Evolutionary conservation across 2,888 invertebrate genomes (phyloP).

Genomic region (Phyllotreta cruciferae): DNA sequence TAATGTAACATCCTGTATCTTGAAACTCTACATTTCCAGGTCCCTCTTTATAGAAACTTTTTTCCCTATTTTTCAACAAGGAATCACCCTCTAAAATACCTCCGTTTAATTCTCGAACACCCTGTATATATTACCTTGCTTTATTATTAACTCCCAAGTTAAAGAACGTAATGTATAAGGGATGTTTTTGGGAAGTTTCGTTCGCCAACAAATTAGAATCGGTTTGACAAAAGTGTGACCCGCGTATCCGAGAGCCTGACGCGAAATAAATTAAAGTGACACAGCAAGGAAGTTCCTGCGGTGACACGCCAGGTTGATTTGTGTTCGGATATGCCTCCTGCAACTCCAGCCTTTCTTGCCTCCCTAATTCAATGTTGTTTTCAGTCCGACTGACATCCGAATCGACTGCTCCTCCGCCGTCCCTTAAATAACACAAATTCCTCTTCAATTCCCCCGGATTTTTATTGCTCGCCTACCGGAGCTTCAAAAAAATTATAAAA

Average conservation of each 20-base stretch:
- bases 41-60: no score
- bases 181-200: no score
- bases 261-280: constrained; percentile 38
- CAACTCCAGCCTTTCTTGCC: constrained; percentile 49
- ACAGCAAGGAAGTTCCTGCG: constrained; percentile 49
- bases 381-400: constrained; percentile 38
- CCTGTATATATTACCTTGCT: no score
- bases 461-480: no score
- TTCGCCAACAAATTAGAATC: constrained; percentile 3
- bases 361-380: constrained; percentile 54
- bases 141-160: no score
- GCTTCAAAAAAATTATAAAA: no score
- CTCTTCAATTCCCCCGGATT: constrained; percentile 19
- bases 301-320: constrained; percentile 57
- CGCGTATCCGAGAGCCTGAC: constrained; percentile 21
- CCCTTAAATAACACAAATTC: constrained; percentile 36
- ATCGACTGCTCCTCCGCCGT: constrained; percentile 34
- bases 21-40: no score
- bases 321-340: constrained; percentile 53
- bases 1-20: no score
- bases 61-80: no score
- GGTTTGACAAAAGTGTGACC: constrained; percentile 16
- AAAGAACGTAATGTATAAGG: no score
- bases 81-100: no score
- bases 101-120: no score